Conservation (phyloP, 2,888 invertebrate species). For the Euplagia quadripunctaria region DNA sequence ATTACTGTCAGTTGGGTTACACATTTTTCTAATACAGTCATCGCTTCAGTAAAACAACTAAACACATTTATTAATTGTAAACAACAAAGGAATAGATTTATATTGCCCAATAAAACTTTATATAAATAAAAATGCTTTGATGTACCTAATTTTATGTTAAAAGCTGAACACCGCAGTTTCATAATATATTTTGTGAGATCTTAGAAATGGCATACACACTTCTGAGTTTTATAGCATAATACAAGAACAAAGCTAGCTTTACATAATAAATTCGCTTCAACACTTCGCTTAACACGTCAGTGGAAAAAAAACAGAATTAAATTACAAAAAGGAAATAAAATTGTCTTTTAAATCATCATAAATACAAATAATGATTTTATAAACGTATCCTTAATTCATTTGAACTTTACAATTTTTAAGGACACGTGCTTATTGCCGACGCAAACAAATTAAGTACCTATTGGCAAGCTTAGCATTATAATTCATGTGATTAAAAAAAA, state of each 20-base stretch:
- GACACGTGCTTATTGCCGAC: too few relatives aligned
- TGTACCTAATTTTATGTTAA: slow-evolving; percentile 22
- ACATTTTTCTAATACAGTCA: not conserved
- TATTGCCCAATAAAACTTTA: slow-evolving; percentile 45
- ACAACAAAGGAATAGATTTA: slow-evolving; percentile 48
- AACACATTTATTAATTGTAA: slow-evolving; percentile 34
- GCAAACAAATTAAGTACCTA: too few relatives aligned
- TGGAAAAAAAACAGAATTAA: too few relatives aligned
- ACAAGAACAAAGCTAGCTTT: not conserved
- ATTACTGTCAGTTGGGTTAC: not conserved
- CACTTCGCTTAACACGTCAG: too few relatives aligned
- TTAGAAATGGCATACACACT: slow-evolving; percentile 24
- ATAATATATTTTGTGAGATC: slow-evolving; percentile 26
- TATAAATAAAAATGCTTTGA: slow-evolving; percentile 35
- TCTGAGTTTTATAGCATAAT: slow-evolving; percentile 34
- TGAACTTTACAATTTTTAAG: not conserved
- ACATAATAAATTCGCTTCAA: not conserved
- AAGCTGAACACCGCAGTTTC: slow-evolving; percentile 41
- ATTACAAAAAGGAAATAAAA: too few relatives aligned
- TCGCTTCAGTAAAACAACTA: not conserved
- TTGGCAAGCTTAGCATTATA: too few relatives aligned
- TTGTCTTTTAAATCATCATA: too few relatives aligned
- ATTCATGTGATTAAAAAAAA: too few relatives aligned
- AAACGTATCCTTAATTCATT: not conserved
- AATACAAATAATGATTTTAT: not conserved